phyloP scores from a whole-genome alignment of 2,888 invertebrate genomes.

The Cerastoderma edule region DNA sequence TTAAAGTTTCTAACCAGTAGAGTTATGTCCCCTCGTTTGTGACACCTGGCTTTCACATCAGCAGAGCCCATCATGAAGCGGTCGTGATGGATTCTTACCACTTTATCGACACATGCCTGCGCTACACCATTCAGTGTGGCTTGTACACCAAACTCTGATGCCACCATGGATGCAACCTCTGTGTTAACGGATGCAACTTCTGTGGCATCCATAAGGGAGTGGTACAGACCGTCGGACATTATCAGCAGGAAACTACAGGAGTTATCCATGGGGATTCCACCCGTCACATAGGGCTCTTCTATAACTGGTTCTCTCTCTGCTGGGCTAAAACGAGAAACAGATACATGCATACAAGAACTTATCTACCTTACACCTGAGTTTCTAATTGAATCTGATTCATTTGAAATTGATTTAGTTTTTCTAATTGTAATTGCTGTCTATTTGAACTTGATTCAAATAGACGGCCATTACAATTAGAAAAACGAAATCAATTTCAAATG shows the following conservation, averaged over 20 bases:
- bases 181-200: slow-evolving; percentile 89
- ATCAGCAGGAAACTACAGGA: slow-evolving; percentile 92
- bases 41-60: slow-evolving; percentile 76
- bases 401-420: too few relatives aligned
- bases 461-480: too few relatives aligned
- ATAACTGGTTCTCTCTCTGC: slow-evolving; percentile 92
- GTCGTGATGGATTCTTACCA: slow-evolving; percentile 92
- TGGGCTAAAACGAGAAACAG: slow-evolving; percentile 82
- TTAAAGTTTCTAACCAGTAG: slow-evolving; percentile 94
- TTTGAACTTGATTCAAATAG: too few relatives aligned
- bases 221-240: slow-evolving; percentile 93
- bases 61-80: slow-evolving; percentile 86
- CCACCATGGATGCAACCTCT: slow-evolving; percentile 81
- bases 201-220: slow-evolving; percentile 91
- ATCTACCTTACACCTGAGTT: too few relatives aligned
- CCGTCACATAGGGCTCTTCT: slow-evolving; percentile 91
- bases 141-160: slow-evolving; percentile 88
- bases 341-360: too few relatives aligned
- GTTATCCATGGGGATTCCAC: slow-evolving; percentile 91
- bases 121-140: slow-evolving; percentile 92
- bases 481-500: too few relatives aligned
- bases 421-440: too few relatives aligned
- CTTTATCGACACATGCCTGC: slow-evolving; percentile 93
- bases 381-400: too few relatives aligned
- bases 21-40: slow-evolving; percentile 92